These are phyloP conservation scores for Micropoecilia bifurca DNA, from an alignment of 2,797 vertebrate species.

Conservation along the genomic window DNA sequence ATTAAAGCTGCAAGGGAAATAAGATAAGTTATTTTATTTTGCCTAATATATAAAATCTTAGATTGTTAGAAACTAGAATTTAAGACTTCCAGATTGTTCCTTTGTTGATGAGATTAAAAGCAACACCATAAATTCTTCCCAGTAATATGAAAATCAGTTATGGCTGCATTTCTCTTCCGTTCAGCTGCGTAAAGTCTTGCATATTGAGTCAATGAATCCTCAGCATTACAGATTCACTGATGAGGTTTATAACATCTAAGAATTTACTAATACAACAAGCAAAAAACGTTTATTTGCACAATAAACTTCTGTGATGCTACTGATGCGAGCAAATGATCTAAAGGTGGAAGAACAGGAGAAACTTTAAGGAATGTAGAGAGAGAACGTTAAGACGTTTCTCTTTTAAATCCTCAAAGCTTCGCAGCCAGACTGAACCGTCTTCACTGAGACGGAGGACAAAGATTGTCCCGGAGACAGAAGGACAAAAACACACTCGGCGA, in stretches of 20 bases:
- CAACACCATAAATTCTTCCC: background rate
- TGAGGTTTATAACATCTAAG: background rate
- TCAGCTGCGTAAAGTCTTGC: background rate
- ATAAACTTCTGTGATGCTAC: background rate
- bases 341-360: background rate
- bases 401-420: slow-evolving; percentile 9
- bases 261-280: background rate
- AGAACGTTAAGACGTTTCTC: slow-evolving; percentile 6
- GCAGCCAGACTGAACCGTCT: slow-evolving; percentile 31
- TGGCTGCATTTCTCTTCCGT: background rate
- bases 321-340: background rate
- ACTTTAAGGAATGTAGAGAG: background rate
- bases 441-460: slow-evolving; percentile 15
- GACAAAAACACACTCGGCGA: slow-evolving; percentile 24
- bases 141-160: background rate
- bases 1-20: background rate
- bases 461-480: slow-evolving; percentile 29
- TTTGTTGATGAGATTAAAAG: background rate
- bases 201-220: background rate
- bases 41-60: background rate
- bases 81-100: background rate
- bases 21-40: background rate
- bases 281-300: background rate
- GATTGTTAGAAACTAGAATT: background rate
- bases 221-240: background rate